Evolutionary conservation across 2,888 invertebrate species (phyloP).

Genomic region (Parthenolecanium corni): DNA sequence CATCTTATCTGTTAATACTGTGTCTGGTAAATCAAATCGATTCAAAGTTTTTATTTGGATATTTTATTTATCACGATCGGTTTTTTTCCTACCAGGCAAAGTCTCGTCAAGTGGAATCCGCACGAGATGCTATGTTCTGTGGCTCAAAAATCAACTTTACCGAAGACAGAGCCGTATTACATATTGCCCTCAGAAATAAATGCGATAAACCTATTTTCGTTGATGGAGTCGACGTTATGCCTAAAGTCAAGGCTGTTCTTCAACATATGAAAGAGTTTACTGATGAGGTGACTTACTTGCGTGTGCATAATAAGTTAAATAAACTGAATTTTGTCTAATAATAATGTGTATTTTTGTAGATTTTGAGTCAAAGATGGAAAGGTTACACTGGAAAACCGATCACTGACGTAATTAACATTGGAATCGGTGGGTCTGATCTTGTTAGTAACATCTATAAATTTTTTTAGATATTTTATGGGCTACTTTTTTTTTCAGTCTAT

Average conservation of each 20-base stretch:
- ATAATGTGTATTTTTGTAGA: constrained; percentile 34
- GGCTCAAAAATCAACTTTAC: constrained; percentile 98
- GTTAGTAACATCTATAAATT: constrained; percentile 38
- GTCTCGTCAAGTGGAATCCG: constrained; percentile 68
- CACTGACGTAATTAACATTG: constrained; percentile 96
- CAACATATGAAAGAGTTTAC: constrained; percentile 91
- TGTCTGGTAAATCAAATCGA: too few relatives aligned
- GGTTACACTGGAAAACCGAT: constrained; percentile 85
- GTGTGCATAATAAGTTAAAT: not conserved
- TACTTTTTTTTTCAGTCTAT: not conserved
- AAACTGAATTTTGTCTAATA: too few relatives aligned
- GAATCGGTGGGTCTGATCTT: constrained; percentile 97
- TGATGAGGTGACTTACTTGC: constrained; percentile 60
- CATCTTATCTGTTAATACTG: too few relatives aligned
- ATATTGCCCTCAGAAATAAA: constrained; percentile 84
- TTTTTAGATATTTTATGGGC: not conserved
- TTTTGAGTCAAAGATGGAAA: constrained; percentile 48
- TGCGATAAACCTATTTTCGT: constrained; percentile 64
- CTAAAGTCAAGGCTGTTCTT: constrained; percentile 81
- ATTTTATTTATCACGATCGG: too few relatives aligned
- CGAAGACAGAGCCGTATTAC: constrained; percentile 89
- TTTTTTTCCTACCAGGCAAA: constrained; percentile 42
- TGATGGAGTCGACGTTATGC: constrained; percentile 80
- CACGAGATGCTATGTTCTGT: constrained; percentile 78
- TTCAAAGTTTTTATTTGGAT: too few relatives aligned